Evolutionary conservation across 1,140 invertebrate genomes (phyloP), one percentile per base, ranked within the genome.

Genomic region (Ptiloglossa arizonensis): DNA sequence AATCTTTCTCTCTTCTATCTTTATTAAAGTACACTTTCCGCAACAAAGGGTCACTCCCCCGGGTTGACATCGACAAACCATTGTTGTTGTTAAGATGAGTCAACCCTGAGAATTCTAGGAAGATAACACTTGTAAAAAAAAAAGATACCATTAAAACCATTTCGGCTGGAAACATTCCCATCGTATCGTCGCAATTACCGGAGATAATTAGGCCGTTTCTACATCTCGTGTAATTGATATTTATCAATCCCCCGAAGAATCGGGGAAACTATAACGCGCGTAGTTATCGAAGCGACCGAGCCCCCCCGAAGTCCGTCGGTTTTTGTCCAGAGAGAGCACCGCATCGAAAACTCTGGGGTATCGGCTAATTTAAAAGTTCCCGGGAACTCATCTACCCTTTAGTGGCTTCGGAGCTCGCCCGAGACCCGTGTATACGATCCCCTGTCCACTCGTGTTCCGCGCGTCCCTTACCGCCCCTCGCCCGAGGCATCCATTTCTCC

Each of bases 281-380:
- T 62, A 64, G 79, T 79, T 85, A 85, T 85, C 59, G 78, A 75
- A 46, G 64, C 32, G n/a, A 57, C 79, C 19, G 17, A 11, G 52
- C 59, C n/a, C n/a, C n/a, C n/a, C n/a, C 69, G 62, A 76, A 74
- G 80, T 80, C 52, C 66, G 35, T 38, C n/a, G 44, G 78, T 73
- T 84, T 85, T 84, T 84, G 83, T 71, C 84, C 63, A 69, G 38
- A 67, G 38, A 67, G 73, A 69, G 75, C 46, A 84, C 76, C 81
- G 48, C 66, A 69, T 63, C 66, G 70, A 81, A 78, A 79, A 73
- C 79, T 59, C 71, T 32, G 46, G 41, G 46, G 54, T 67, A 84
- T 84, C 63, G 82, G 72, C 77, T 87, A 88, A 87, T 89, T 84
- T 87, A 80, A 87, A 87, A 87, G 74, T 88, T 88, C 68, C 63